Conservation (phyloP, 2,888 invertebrate genomes). For the Cantharis lateralis region DNA sequence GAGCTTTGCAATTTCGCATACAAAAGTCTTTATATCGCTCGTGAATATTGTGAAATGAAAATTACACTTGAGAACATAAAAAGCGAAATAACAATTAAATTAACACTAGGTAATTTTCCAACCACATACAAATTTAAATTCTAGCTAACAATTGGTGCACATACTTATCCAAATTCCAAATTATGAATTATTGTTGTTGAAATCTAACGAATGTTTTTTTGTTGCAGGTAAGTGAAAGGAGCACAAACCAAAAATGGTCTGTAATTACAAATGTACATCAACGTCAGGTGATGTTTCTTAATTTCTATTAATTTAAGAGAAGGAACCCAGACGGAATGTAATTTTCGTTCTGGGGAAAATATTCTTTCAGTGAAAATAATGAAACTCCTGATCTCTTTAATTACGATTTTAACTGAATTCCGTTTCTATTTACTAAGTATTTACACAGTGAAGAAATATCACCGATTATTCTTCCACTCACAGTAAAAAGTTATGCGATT, state of each 20-base stretch:
- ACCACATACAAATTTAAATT: no score
- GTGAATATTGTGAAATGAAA: background rate
- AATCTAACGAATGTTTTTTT: background rate
- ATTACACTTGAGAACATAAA: background rate
- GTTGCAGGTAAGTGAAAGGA: background rate
- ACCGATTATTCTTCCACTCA: no score
- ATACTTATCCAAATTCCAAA: background rate
- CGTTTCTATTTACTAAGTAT: background rate
- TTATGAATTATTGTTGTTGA: background rate
- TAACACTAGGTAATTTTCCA: background rate
- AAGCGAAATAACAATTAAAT: background rate
- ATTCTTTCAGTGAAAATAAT: background rate
- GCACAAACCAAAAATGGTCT: background rate
- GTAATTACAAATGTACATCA: background rate
- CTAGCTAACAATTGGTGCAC: background rate
- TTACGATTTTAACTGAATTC: background rate
- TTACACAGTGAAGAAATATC: background rate
- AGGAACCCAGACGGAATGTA: background rate
- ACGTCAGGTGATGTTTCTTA: background rate
- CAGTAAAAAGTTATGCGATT: no score
- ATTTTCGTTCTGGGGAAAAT: background rate
- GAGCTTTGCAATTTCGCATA: background rate
- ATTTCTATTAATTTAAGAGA: background rate
- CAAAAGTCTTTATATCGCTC: background rate
- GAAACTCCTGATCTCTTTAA: background rate